Base-by-base conservation (phyloP, 1,140 invertebrate species). In the Cydia splendana region DNA sequence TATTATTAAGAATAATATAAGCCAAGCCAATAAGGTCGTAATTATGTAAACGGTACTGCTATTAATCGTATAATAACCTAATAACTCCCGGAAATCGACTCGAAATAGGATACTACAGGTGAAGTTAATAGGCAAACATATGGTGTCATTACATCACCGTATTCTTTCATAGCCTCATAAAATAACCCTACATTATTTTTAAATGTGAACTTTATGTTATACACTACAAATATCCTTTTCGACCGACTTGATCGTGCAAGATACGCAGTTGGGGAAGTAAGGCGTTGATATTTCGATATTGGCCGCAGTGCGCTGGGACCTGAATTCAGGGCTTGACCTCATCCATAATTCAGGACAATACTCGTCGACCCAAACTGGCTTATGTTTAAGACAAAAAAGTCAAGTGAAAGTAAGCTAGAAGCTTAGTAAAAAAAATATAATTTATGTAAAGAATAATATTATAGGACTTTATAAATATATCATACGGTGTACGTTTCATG, bases 241-340 rank as follows among this genome's bases (percentile, higher is more conserved):
- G 18, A 24, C 1, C 6, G 57, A 12, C 20, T n/a, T 62, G 57
- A 12, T 62, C 6, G 57, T 6, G 57, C 24, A 10, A 62, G 57
- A 62, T 62, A 62, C 57, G 57, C 5, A 24, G 18, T 24, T 62
- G 57, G 18, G 57, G 6, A 62, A 62, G 20, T 24, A 62, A 62
- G 20, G 7, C 2, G 57, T 24, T 62, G 57, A 24, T 62, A 62
- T 62, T 62, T 24, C 57, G 20, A 10, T 62, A 62, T 62, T 10
- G 57, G 57, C 57, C 57, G 57, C 57, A 71, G 34, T 42, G 34
- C 30, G 80, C 74, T 83, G 79, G 79, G 81, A 76, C 76, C 76
- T 38, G 83, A 86, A 90, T 88, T 86, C 82, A 86, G 85, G 88
- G 78, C 83, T 84, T 84, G 86, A 87, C 88, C 87, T 88, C 86